Percentiles rank a stretch among this genome's conserved stretches.
Evolutionary conservation across 2,797 vertebrate genomes (phyloP).

Genomic region (Microctenopoma steveboyesi): DNA sequence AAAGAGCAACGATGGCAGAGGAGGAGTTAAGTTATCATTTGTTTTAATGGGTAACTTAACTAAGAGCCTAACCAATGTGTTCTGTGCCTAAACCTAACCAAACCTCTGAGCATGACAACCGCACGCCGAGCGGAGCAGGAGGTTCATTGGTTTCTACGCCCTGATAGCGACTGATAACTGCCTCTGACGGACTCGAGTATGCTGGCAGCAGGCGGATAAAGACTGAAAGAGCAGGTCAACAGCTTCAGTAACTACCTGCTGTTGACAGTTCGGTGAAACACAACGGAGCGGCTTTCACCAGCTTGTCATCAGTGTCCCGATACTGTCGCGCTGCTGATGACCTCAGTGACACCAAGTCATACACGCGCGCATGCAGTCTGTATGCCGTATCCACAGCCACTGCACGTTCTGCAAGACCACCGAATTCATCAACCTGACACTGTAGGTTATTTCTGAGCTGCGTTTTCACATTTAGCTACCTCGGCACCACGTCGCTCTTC

Average conservation of each 20-base stretch:
- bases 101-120: too few species aligned
- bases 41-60: too few species aligned
- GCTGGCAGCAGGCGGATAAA: constrained; percentile 4
- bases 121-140: not conserved
- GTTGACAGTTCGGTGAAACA: constrained; percentile 72
- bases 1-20: not conserved
- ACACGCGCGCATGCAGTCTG: constrained; percentile 12
- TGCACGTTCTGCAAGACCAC: too few species aligned
- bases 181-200: not conserved
- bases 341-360: constrained; percentile 42
- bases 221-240: constrained; percentile 54
- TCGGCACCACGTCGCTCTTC: not conserved
- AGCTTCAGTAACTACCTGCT: constrained; percentile 60
- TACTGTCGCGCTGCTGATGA: constrained; percentile 45
- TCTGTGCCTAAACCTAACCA: too few species aligned
- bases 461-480: not conserved
- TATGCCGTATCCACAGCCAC: constrained; percentile 14
- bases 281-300: constrained; percentile 67
- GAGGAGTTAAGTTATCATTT: too few species aligned
- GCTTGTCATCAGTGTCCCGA: constrained; percentile 62
- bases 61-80: too few species aligned
- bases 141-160: too few species aligned
- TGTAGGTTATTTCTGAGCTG: not conserved
- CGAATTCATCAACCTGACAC: not conserved
- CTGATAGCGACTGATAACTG: not conserved